Base-by-base conservation (phyloP, 2,113 vertebrate species). In the Romanogobio albipinnatus region DNA sequence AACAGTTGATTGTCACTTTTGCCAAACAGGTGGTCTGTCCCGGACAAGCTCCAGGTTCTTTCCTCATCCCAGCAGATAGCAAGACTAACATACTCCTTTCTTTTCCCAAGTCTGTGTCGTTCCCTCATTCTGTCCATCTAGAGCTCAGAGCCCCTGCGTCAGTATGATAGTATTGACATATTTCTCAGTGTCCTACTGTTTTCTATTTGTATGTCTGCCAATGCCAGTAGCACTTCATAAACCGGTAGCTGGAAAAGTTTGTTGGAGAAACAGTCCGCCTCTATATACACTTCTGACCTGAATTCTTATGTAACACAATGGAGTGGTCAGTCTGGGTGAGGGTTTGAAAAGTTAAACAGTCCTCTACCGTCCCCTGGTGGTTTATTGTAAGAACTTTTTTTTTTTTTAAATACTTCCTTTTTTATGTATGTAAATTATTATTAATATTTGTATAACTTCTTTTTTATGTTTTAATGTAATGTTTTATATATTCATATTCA, bases 291-390 rank as follows among this genome's bases (percentile, higher is more conserved):
- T 26, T 39, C 8, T 78, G 33, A 15, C 70, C 29, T 66, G n/a
- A 82, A 62, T 87, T 87, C 84, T 86, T 85, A 85, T 79, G 71
- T 87, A 89, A 84, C 84, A 64, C 88, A 85, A 80, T 70, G 82
- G 71, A 90, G 84, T 74, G 11, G 0, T 5, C 58, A 36, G 66
- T 7, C n/a, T 33, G 22, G 9, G 33, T 26, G 22, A 86, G 53
- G n/a, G 9, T 3, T 0, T 14, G 47, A 24, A 47, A 6, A 36
- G 1, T 59, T 82, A 5, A 76, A 29, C 80, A 15, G 77, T 78
- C 24, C 2, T 76, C 0, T 89, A 78, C 84, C 90, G 82, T 87
- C 91, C 14, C 73, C 53, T 7, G 64, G 84, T 94, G 93, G 80
- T 13, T 29, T 0, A 15, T n/a, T 47, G 14, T 19, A n/a, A 10